These are phyloP conservation scores for Magallana ariakensis DNA, from an alignment of 1,140 invertebrate species.

Conservation along the genomic window DNA sequence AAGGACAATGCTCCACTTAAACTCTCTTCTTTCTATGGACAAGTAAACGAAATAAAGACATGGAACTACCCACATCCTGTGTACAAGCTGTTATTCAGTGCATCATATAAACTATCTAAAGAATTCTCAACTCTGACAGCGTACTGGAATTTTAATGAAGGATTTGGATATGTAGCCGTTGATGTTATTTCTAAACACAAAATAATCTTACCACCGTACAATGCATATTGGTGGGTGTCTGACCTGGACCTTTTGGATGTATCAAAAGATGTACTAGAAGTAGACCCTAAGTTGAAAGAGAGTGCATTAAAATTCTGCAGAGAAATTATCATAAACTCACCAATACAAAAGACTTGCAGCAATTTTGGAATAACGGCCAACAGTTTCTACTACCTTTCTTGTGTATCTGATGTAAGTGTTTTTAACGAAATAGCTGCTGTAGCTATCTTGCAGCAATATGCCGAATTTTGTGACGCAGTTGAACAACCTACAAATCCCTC, in stretches of 20 bases:
- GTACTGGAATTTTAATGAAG: slow-evolving; percentile 59
- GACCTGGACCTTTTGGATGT: slow-evolving; percentile 16
- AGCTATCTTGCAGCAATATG: slow-evolving; percentile 44
- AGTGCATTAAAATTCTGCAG: slow-evolving; percentile 42
- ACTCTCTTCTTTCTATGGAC: slow-evolving; percentile 52
- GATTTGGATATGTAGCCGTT: slow-evolving; percentile 45
- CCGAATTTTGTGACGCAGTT: slow-evolving; percentile 58
- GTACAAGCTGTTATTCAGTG: slow-evolving; percentile 52
- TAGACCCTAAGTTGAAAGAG: not conserved
- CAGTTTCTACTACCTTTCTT: slow-evolving; percentile 53
- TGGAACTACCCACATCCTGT: slow-evolving; percentile 55
- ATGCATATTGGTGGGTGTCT: slow-evolving; percentile 47
- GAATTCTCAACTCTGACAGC: slow-evolving; percentile 48
- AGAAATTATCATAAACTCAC: slow-evolving; percentile 39
- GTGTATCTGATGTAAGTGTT: slow-evolving; percentile 51
- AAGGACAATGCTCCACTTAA: slow-evolving; percentile 41
- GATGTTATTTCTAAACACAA: slow-evolving; percentile 43
- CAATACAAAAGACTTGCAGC: slow-evolving; percentile 46
- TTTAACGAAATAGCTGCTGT: slow-evolving; percentile 40
- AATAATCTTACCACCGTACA: slow-evolving; percentile 42
- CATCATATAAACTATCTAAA: slow-evolving; percentile 37
- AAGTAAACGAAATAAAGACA: slow-evolving; percentile 56
- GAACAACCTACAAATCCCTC: slow-evolving; percentile 47
- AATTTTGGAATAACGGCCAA: slow-evolving; percentile 47
- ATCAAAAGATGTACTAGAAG: not conserved